Base-by-base conservation (phyloP, 2,888 invertebrate genomes). In the Lydus trimaculatus region DNA sequence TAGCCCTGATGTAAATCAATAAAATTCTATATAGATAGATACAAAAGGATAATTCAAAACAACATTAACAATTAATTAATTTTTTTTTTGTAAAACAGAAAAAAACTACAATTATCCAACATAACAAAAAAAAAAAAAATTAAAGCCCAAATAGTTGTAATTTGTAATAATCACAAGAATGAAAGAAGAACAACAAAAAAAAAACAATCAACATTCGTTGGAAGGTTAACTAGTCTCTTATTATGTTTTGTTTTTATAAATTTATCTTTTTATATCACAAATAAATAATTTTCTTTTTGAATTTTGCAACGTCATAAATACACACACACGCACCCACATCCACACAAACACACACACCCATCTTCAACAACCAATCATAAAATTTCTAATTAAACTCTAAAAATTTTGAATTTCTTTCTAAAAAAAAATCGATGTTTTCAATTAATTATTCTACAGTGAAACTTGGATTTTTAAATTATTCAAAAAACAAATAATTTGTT, bases 161-260 rank as follows among this genome's bases (percentile, higher is more conserved):
- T n/a, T n/a, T 1, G 13, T n/a, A n/a, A 39, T 39, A 39, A 33
- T 6, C 13, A 43, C 17, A 13, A 43, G 17, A 17, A n/a, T n/a
- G n/a, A n/a, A 15, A 5, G 39, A 39, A 0, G 39, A 39, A 39
- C n/a, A 17, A 17, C 7, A 36, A 15, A 20, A 20, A 11, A 3
- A 8, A 9, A 3, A 48, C 2, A 5, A 43, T 43, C 17, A 17
- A 43, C 39, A 43, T 48, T 48, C 48, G 48, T 48, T 48, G 48
- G 48, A 48, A 48, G 48, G 48, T 48, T n/a, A 48, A 48, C 48
- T 48, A 20, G 48, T 48, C 20, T 48, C n/a, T 20, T 48, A 23
- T 11, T 20, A 3, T 20, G 20, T 20, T 20, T 20, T 43, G 43
- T 43, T 43, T 39, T 33, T 36, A 36, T 36, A n/a, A 43, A 43